phyloP scores from a whole-genome alignment of 2,888 invertebrate genomes.

The Lepidochitona cinerea region DNA sequence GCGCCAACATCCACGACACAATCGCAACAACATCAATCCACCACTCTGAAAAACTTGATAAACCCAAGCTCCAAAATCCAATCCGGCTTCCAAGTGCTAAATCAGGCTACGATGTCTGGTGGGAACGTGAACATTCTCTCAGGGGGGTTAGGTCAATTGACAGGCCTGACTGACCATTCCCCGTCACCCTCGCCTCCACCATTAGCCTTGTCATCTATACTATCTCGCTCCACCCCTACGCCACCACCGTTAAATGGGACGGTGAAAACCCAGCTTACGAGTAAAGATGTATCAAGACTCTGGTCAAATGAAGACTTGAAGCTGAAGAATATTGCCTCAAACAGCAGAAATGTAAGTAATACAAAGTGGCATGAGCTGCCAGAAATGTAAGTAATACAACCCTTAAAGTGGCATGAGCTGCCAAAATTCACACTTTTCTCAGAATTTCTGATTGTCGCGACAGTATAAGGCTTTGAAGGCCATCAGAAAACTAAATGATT shows the following conservation, averaged over 20 bases:
- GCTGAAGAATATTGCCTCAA: constrained; percentile 37
- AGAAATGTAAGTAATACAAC: no score
- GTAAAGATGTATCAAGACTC: constrained; percentile 56
- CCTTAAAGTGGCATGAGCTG: no score
- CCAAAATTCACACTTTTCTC: no score
- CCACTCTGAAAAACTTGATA: not conserved
- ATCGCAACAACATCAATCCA: not conserved
- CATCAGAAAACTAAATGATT: no score
- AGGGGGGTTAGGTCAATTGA: not conserved
- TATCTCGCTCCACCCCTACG: not conserved
- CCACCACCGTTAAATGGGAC: not conserved
- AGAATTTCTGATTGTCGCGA: no score
- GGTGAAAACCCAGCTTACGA: constrained; percentile 39
- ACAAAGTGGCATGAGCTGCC: no score
- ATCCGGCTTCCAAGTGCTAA: not conserved
- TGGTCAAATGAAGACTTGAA: constrained; percentile 62
- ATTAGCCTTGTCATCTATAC: not conserved
- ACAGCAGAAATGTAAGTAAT: not conserved
- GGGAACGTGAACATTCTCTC: not conserved
- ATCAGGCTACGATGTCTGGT: not conserved
- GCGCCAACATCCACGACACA: not conserved
- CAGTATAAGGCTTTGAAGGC: no score
- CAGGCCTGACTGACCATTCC: not conserved
- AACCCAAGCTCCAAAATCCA: not conserved
- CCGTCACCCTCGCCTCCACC: not conserved